Base-by-base conservation (phyloP, 2,113 vertebrate species). In the Neogale vison region DNA sequence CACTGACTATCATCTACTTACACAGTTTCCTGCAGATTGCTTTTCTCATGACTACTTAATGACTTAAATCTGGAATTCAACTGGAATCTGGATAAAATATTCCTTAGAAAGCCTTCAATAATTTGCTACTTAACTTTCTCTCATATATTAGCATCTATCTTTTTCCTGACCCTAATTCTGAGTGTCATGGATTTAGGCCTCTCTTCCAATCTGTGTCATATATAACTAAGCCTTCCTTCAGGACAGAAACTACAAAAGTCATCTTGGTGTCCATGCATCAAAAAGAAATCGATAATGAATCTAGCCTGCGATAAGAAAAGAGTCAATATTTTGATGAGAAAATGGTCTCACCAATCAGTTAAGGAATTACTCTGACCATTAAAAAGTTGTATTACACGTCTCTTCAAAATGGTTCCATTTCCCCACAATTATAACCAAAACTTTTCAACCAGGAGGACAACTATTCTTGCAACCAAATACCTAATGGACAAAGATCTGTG, bases 391-490 rank as follows among this genome's bases (percentile, higher is more conserved):
- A 85, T 65, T 65, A 97, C 29, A 95, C 10, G 42, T 34, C 31
- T 42, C 18, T 86, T 88, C 23, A 65, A 26, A 79, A 36, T n/a
- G 18, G 61, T 7, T 81, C n/a, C 61, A 29, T 67, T 76, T 76
- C 29, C n/a, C 82, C 24, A 81, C 9, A 93, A 31, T 87, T 82
- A 45, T 90, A 97, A 93, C 45, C 12, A 74, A 95, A 52, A 77
- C 13, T 88, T 82, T 18, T 45, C 31, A 59, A 36, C 36, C 14
- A 21, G n/a, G 13, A 76, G 42, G 45, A 77, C 26, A 9, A 36
- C 18, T 39, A 79, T 50, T 1, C 17, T 92, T 89, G 31, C 1
- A 79, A 9, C 5, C 8, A 47, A 21, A 26, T 21, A 63, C 17
- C 24, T 45, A 65, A 67, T 61, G 36, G 12, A 63, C 7, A 31